phyloP scores from a whole-genome alignment of 2,797 vertebrate species.

The Synanceia verrucosa region DNA sequence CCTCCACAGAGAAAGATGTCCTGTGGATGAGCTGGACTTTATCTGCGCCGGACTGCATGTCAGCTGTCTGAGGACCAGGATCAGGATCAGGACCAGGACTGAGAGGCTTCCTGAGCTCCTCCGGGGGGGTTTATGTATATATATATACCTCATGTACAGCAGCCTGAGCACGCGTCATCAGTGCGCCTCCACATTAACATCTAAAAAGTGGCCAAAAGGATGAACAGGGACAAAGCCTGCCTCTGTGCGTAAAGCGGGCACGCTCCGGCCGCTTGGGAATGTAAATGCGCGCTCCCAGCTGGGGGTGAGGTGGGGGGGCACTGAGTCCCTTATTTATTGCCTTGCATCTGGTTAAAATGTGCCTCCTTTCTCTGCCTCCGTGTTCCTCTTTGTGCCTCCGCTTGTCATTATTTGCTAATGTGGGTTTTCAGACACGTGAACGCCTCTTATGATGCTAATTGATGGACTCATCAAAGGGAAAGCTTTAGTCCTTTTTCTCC shows the following conservation, averaged over 20 bases:
- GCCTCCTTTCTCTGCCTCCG: constrained; percentile 69
- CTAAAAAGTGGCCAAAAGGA: constrained; percentile 32
- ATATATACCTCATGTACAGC: constrained; percentile 16
- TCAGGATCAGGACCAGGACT: neutral
- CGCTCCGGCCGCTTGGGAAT: constrained; percentile 56
- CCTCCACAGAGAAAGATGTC: constrained; percentile 77
- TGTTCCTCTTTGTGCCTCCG: constrained; percentile 75
- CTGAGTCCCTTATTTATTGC: constrained; percentile 76
- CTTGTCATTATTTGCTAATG: constrained; percentile 81
- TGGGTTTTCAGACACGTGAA: constrained; percentile 76
- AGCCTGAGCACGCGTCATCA: constrained; percentile 30
- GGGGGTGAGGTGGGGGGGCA: constrained; percentile 35
- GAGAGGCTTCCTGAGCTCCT: neutral
- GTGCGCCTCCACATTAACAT: constrained; percentile 66
- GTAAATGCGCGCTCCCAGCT: constrained; percentile 68
- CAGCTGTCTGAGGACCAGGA: neutral
- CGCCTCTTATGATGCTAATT: constrained; percentile 80
- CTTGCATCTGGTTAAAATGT: constrained; percentile 82
- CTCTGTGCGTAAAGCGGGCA: constrained; percentile 34
- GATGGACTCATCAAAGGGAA: constrained; percentile 73
- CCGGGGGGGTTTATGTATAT: constrained; percentile 19
- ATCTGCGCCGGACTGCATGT: constrained; percentile 62
- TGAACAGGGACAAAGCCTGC: constrained; percentile 40
- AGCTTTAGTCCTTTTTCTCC: constrained; percentile 42
- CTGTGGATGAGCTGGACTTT: constrained; percentile 45